A percentile compares a stretch with the other conserved stretches of the same genome.
Evolutionary conservation across 2,888 invertebrate species (phyloP).

Genomic region (Mimachlamys varia): DNA sequence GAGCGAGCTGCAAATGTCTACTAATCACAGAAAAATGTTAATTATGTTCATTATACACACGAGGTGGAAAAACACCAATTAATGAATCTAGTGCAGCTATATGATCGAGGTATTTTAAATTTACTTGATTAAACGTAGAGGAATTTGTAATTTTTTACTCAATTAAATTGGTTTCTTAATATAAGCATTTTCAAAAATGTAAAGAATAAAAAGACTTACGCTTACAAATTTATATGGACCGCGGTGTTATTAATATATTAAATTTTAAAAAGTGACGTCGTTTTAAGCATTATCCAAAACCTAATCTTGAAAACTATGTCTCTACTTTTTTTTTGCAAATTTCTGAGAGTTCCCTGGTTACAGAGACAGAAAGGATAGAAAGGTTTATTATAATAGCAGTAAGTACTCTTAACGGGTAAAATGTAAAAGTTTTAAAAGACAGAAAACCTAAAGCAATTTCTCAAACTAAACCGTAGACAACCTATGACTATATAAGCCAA

Average conservation of each 20-base stretch:
- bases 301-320: too few relatives aligned
- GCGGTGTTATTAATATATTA: neutral
- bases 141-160: neutral
- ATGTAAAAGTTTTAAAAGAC: neutral
- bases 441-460: neutral
- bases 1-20: neutral
- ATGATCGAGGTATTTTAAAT: neutral
- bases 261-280: neutral
- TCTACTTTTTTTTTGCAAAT: too few relatives aligned
- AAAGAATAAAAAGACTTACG: too few relatives aligned
- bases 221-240: too few relatives aligned
- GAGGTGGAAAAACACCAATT: neutral
- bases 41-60: neutral
- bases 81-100: neutral
- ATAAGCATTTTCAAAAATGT: neutral
- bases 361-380: too few relatives aligned
- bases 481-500: neutral
- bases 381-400: too few relatives aligned
- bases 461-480: neutral
- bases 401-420: too few relatives aligned
- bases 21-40: constrained; percentile 32
- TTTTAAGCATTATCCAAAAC: neutral
- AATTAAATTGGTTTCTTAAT: neutral
- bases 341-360: too few relatives aligned
- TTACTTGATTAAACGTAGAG: neutral